A percentile compares a stretch with the other conserved stretches of the same genome.
Conservation (phyloP, 2,797 vertebrate species). For the Cetoscarus ocellatus region DNA sequence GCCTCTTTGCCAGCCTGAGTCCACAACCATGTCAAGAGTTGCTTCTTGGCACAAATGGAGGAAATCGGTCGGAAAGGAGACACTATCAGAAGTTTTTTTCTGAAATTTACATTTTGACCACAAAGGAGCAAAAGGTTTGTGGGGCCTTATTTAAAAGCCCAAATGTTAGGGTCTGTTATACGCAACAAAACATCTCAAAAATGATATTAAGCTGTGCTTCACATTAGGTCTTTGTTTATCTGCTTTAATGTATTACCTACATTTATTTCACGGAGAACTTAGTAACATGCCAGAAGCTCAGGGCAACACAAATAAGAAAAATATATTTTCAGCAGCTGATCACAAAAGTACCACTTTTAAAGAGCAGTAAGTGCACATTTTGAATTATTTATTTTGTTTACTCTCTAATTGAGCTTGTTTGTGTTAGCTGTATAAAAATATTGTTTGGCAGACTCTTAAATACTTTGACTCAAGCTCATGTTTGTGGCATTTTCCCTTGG, state of each 20-base stretch:
- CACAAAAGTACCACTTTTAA: slow-evolving; percentile 7
- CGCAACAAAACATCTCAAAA: slow-evolving; percentile 37
- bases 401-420: slow-evolving; percentile 49
- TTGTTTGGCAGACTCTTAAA: slow-evolving; percentile 22
- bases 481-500: slow-evolving; percentile 33
- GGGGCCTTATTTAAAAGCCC: slow-evolving; percentile 56
- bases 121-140: slow-evolving; percentile 70
- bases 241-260: background rate
- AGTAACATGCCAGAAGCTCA: slow-evolving; percentile 8
- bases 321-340: background rate
- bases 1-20: slow-evolving; percentile 71
- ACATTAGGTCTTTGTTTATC: slow-evolving; percentile 54
- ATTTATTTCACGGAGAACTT: slow-evolving; percentile 19
- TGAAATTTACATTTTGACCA: slow-evolving; percentile 60
- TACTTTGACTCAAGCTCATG: slow-evolving; percentile 31
- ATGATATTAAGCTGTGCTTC: slow-evolving; percentile 57
- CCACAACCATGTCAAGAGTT: slow-evolving; percentile 70
- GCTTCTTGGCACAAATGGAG: slow-evolving; percentile 73
- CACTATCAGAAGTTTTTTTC: slow-evolving; percentile 58
- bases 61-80: slow-evolving; percentile 66
- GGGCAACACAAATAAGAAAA: background rate
- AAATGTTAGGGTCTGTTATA: slow-evolving; percentile 59
- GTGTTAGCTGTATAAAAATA: slow-evolving; percentile 34
- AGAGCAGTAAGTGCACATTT: slow-evolving; percentile 32
- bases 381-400: slow-evolving; percentile 47